These are phyloP conservation scores for Amphiprion clarkii DNA, from an alignment of 2,797 vertebrate genomes.

Conservation along the genomic window DNA sequence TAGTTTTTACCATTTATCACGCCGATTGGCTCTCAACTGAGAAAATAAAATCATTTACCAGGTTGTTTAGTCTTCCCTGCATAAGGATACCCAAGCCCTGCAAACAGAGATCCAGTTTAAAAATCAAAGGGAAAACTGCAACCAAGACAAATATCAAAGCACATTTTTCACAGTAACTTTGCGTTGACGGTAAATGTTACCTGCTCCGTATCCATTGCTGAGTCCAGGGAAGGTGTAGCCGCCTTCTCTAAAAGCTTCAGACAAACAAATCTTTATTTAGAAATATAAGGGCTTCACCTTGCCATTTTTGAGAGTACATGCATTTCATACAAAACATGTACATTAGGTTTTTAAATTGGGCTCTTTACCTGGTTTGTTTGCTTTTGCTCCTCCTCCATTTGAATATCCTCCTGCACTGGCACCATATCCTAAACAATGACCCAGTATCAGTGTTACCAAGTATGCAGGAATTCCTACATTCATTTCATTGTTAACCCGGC, in stretches of 20 bases:
- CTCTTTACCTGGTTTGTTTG: conserved; percentile 67
- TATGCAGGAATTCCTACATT: not conserved
- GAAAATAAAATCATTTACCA: conserved; percentile 28
- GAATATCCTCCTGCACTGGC: conserved; percentile 49
- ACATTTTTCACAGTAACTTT: not conserved
- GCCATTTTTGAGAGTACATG: not conserved
- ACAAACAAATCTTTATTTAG: conserved; percentile 11
- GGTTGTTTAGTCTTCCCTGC: conserved; percentile 61
- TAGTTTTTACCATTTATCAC: not conserved
- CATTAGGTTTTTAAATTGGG: not conserved
- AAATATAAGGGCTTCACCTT: not conserved
- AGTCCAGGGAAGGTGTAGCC: conserved; percentile 54
- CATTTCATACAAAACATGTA: not conserved
- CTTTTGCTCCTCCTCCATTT: conserved; percentile 63
- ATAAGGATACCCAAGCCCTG: conserved; percentile 65
- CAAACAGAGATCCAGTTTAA: conserved; percentile 14
- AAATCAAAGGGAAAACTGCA: not conserved
- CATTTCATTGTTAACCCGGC: not conserved
- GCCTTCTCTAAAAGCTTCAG: conserved; percentile 66
- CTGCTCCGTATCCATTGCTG: conserved; percentile 67
- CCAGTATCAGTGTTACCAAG: not conserved
- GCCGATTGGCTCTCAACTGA: not conserved
- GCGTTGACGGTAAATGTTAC: conserved; percentile 40
- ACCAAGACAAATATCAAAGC: not conserved
- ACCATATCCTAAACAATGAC: conserved; percentile 59